A percentile compares a stretch with the other conserved stretches of the same genome.
Conservation (phyloP, 92 coral and sea anemone species). For the Heliopora coerulea region DNA sequence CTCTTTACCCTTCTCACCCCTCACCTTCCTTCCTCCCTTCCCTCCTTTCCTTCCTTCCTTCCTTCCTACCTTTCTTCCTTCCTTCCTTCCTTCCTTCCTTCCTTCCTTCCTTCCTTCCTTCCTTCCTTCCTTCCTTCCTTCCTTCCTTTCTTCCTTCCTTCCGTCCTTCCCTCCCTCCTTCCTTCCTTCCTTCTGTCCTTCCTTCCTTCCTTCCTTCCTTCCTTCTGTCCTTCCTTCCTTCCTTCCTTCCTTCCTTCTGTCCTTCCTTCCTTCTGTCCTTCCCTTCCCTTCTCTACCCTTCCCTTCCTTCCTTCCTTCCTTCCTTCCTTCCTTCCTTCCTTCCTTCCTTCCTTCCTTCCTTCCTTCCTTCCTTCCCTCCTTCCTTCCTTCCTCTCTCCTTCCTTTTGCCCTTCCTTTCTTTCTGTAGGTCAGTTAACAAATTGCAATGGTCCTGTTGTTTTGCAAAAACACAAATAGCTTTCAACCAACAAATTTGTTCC, state of each 20-base stretch:
- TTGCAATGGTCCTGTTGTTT: too few relatives aligned
- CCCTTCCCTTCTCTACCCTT: too few relatives aligned
- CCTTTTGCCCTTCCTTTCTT: too few relatives aligned
- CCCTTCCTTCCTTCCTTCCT: too few relatives aligned
- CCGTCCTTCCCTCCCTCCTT: constrained; percentile 12
- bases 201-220: constrained; percentile 20
- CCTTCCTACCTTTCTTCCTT: constrained; percentile 16
- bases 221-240: constrained; percentile 16
- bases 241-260: constrained; percentile 14
- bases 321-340: too few relatives aligned
- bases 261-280: neutral
- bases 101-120: constrained; percentile 18
- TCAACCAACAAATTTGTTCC: too few relatives aligned
- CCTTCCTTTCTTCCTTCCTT: constrained; percentile 19
- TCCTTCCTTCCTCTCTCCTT: neutral
- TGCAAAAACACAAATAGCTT: too few relatives aligned
- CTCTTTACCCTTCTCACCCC: neutral
- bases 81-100: constrained; percentile 20
- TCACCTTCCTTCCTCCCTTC: neutral
- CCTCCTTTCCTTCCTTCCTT: constrained; percentile 13
- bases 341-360: constrained; percentile 12
- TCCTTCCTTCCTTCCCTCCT: constrained; percentile 25
- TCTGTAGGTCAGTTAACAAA: too few relatives aligned
- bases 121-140: constrained; percentile 20
- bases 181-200: constrained; percentile 16